phyloP scores from a whole-genome alignment of 2,113 vertebrate genomes.

The Taxidea taxus region DNA sequence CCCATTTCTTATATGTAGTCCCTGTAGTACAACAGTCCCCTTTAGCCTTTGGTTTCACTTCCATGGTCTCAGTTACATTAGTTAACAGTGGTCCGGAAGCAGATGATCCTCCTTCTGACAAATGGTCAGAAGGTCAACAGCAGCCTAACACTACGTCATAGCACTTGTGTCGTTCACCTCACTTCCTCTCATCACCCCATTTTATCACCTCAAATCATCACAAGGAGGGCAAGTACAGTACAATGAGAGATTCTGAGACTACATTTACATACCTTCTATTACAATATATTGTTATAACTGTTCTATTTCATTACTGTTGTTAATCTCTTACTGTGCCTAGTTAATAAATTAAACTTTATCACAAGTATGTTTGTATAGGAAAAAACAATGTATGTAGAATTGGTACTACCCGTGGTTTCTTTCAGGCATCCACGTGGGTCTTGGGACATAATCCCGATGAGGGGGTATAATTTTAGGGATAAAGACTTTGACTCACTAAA shows the following conservation, averaged over 20 bases:
- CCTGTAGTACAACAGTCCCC: not conserved
- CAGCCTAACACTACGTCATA: not conserved
- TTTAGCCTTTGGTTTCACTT: not conserved
- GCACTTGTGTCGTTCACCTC: not conserved
- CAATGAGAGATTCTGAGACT: not conserved
- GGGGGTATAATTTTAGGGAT: not conserved
- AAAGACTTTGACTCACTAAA: not conserved
- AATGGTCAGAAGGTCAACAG: not conserved
- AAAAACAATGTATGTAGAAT: not conserved
- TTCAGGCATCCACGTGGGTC: not conserved
- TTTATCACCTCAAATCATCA: not conserved
- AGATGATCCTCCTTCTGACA: not conserved
- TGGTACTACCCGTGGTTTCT: not conserved
- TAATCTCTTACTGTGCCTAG: not conserved
- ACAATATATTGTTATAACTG: not conserved
- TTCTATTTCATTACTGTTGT: not conserved
- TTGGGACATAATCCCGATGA: not conserved
- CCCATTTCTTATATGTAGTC: not conserved
- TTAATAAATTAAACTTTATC: not conserved
- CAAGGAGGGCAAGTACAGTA: not conserved
- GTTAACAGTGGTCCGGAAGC: not conserved
- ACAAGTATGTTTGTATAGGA: not conserved
- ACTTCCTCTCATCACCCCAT: not conserved
- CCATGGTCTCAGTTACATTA: not conserved
- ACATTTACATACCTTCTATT: not conserved